Evolutionary conservation across 1,140 invertebrate species (phyloP).

Genomic region (Scaptomyza graminum): DNA sequence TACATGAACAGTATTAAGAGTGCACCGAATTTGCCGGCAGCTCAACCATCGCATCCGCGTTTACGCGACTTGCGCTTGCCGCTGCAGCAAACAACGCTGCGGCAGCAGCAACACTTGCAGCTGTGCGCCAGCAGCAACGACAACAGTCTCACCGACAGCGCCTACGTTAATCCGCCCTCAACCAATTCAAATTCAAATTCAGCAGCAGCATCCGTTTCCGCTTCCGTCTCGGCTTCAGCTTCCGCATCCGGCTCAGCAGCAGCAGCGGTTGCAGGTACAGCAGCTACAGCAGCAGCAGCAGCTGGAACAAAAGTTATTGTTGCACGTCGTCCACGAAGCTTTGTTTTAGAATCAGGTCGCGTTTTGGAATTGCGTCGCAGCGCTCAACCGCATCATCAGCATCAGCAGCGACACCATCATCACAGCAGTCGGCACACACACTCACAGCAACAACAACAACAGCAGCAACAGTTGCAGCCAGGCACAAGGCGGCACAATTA

Average conservation of each 20-base stretch:
- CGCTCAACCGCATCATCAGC: conserved; percentile 61
- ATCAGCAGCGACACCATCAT: conserved; percentile 36
- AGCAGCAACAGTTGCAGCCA: conserved; percentile 39
- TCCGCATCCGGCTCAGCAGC: conserved; percentile 24
- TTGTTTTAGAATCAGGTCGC: conserved; percentile 77
- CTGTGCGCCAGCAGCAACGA: conserved; percentile 85
- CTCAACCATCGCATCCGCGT: conserved; percentile 87
- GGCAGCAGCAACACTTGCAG: conserved; percentile 85
- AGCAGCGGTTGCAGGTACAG: neutral
- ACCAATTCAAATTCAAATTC: conserved; percentile 65
- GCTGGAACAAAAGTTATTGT: neutral
- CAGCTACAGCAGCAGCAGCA: neutral
- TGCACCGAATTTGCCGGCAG: conserved; percentile 89
- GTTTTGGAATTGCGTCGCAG: conserved; percentile 84
- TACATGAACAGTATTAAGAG: conserved; percentile 91
- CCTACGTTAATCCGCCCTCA: conserved; percentile 82
- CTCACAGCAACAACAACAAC: conserved; percentile 87
- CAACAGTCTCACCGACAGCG: conserved; percentile 85
- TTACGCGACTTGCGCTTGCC: conserved; percentile 87
- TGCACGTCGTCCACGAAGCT: conserved; percentile 67
- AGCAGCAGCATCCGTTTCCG: conserved; percentile 48
- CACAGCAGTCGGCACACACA: conserved; percentile 68
- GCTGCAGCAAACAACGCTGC: conserved; percentile 87
- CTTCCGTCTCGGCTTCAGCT: conserved; percentile 23
- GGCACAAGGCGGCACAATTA: conserved; percentile 86